These are phyloP conservation scores for Chloebia gouldiae DNA, from an alignment of 2,113 vertebrate genomes.

Conservation along the genomic window DNA sequence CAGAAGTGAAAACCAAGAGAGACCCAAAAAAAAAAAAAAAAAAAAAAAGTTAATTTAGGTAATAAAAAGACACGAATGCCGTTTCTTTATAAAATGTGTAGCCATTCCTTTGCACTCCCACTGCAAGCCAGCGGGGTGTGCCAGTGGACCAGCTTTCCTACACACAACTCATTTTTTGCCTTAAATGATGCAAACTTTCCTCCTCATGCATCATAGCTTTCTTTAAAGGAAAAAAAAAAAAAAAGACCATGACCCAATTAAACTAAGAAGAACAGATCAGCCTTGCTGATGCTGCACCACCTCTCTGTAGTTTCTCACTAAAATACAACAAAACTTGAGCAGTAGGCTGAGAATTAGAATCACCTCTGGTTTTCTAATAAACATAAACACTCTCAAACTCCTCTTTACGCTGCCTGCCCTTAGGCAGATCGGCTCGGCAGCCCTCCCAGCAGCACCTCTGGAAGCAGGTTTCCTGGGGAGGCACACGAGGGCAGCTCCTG, in stretches of 20 bases:
- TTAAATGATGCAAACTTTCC: background rate
- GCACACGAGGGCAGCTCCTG: background rate
- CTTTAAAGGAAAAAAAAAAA: background rate
- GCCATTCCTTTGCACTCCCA: constrained; percentile 43
- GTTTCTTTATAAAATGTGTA: background rate
- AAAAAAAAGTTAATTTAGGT: background rate
- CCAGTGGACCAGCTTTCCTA: constrained; percentile 36
- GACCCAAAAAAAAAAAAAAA: no score
- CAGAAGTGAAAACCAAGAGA: background rate
- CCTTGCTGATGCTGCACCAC: background rate
- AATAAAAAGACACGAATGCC: background rate
- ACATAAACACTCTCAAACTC: background rate
- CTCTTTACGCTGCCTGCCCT: background rate
- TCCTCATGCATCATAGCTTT: background rate
- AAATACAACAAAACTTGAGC: background rate
- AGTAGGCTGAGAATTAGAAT: background rate
- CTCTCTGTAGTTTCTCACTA: background rate
- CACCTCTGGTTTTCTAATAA: background rate
- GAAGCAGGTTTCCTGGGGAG: background rate
- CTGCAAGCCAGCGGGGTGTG: constrained; percentile 69
- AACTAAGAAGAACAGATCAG: background rate
- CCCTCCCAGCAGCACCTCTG: background rate
- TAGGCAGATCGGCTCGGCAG: background rate
- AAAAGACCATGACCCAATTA: background rate
- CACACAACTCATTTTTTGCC: background rate